Conservation (phyloP, 2,888 invertebrate species). For the Yponomeuta malinellus region DNA sequence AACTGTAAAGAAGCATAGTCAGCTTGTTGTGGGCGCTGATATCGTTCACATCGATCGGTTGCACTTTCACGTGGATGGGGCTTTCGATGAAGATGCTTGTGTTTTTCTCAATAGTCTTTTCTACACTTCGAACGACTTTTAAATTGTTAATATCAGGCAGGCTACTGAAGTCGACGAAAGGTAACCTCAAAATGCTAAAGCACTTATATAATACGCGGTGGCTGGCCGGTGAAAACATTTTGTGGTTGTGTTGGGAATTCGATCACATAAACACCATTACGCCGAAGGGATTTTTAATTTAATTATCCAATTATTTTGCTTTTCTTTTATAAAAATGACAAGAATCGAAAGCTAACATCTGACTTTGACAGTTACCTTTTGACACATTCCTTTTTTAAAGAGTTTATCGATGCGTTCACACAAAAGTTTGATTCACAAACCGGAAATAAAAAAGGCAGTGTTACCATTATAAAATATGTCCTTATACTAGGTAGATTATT, state of each 20-base stretch:
- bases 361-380: slow-evolving; percentile 39
- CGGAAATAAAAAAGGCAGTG: too few species aligned
- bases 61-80: slow-evolving; percentile 67
- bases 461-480: too few species aligned
- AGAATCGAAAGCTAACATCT: slow-evolving; percentile 33
- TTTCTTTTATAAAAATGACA: slow-evolving; percentile 15
- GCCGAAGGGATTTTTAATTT: slow-evolving; percentile 1
- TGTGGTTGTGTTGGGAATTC: slow-evolving; percentile 20
- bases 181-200: slow-evolving; percentile 72
- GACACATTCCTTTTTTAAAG: slow-evolving; percentile 34
- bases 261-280: slow-evolving; percentile 17
- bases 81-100: slow-evolving; percentile 69
- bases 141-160: slow-evolving; percentile 63
- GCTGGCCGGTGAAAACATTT: slow-evolving; percentile 56
- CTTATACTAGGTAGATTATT: too few species aligned
- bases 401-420: neutral
- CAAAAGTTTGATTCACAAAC: too few species aligned
- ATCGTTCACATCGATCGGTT: slow-evolving; percentile 65
- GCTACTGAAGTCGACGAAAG: slow-evolving; percentile 55
- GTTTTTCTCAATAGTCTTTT: slow-evolving; percentile 64
- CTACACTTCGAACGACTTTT: slow-evolving; percentile 63
- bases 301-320: slow-evolving; percentile 17
- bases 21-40: slow-evolving; percentile 60
- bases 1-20: slow-evolving; percentile 65
- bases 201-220: slow-evolving; percentile 63